Evolutionary conservation across 1,140 invertebrate species (phyloP).

Genomic region (Drosophila serrata): DNA sequence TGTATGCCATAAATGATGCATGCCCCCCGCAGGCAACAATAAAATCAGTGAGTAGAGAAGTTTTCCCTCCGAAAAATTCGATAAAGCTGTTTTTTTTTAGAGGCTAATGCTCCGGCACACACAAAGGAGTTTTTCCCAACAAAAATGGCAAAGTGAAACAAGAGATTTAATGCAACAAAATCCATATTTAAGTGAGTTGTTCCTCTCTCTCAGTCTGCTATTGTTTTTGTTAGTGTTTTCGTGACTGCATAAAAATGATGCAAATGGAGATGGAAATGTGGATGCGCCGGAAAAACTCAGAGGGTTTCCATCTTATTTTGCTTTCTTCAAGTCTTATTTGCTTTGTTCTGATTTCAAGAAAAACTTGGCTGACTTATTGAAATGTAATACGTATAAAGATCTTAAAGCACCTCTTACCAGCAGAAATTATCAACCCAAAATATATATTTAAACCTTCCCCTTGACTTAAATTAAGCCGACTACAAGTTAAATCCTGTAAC

Average conservation of each 20-base stretch:
- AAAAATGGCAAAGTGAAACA: slow-evolving; percentile 20
- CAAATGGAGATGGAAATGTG: slow-evolving; percentile 16
- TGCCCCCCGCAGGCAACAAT: slow-evolving; percentile 46
- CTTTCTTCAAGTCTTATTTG: background rate
- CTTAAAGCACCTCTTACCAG: too few relatives aligned
- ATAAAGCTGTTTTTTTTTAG: slow-evolving; percentile 6
- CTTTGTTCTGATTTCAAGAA: background rate
- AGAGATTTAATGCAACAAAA: slow-evolving; percentile 40
- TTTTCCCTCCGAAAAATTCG: slow-evolving; percentile 28
- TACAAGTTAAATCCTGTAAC: slow-evolving; percentile 16
- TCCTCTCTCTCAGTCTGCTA: background rate
- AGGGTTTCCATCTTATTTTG: background rate
- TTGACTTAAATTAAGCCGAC: background rate
- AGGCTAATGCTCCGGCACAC: slow-evolving; percentile 19
- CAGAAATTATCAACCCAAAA: background rate
- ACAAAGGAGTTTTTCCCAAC: slow-evolving; percentile 8
- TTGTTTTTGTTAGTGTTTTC: slow-evolving; percentile 7
- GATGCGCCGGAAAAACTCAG: background rate
- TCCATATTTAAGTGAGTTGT: slow-evolving; percentile 42
- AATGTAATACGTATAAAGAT: background rate
- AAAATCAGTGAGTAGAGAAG: slow-evolving; percentile 17
- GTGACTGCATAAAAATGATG: slow-evolving; percentile 31
- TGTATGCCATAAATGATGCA: slow-evolving; percentile 67
- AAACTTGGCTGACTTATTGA: background rate
- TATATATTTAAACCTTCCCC: background rate